Conservation (phyloP, 2,797 vertebrate species). For the Propithecus perrieri region DNA sequence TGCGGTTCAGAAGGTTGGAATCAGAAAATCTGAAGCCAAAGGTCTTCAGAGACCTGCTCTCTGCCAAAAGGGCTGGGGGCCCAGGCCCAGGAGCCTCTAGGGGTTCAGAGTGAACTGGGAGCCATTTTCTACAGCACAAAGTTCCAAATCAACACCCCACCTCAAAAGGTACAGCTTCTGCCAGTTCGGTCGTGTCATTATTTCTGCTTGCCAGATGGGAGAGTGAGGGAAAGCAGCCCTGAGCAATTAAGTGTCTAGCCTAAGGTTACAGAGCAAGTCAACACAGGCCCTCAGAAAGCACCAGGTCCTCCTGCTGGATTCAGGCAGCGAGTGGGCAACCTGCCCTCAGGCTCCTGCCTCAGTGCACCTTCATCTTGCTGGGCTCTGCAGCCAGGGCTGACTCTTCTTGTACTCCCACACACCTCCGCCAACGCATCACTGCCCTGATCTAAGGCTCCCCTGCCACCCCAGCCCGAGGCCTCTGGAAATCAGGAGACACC, state of each 20-base stretch:
- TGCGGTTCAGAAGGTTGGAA: neutral
- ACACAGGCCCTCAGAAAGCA: neutral
- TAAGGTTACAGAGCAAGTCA: conserved; percentile 65
- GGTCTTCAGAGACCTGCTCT: neutral
- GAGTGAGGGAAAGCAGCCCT: neutral
- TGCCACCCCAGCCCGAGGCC: conserved; percentile 52
- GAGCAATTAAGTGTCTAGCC: conserved; percentile 67
- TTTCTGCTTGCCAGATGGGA: conserved; percentile 43
- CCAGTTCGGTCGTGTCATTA: neutral
- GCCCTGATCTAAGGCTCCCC: conserved; percentile 61
- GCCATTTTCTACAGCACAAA: neutral
- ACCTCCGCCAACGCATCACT: neutral
- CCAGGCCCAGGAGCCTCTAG: neutral
- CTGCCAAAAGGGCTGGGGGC: neutral
- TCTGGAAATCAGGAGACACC: conserved; percentile 56
- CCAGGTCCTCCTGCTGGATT: neutral
- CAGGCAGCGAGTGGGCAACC: conserved; percentile 44
- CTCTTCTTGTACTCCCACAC: conserved; percentile 30
- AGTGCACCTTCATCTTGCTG: conserved; percentile 20
- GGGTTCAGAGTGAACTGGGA: rapidly evolving
- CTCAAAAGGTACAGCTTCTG: neutral
- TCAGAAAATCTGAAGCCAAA: conserved; percentile 9
- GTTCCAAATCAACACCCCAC: neutral
- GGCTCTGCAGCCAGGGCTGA: neutral
- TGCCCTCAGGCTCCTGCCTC: conserved; percentile 48